A percentile compares a stretch with the other conserved stretches of the same genome.
Evolutionary conservation across 2,888 invertebrate species (phyloP).

Genomic region (Andrena praecox): DNA sequence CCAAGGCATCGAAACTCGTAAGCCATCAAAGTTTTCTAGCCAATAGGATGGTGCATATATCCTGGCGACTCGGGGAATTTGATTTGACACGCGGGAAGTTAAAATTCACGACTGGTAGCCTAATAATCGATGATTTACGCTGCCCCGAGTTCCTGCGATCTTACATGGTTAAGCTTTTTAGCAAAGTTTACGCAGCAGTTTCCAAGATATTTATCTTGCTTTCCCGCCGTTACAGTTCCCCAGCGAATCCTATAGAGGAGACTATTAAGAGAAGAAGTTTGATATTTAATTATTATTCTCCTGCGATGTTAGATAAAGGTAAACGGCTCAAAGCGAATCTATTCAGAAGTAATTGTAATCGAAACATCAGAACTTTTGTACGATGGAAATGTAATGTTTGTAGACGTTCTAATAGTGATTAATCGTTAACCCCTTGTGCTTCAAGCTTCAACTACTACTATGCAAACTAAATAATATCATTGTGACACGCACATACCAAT

Average conservation of each 20-base stretch:
- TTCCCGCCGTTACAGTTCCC: neutral
- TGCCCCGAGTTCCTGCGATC: neutral
- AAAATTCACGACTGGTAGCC: neutral
- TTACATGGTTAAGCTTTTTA: conserved; percentile 5
- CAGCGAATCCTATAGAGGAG: neutral
- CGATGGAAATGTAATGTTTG: too few species aligned
- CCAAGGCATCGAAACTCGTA: too few species aligned
- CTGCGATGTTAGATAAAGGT: neutral
- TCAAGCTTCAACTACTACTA: too few species aligned
- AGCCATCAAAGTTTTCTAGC: too few species aligned
- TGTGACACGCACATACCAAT: too few species aligned
- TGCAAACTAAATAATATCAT: too few species aligned
- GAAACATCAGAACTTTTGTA: too few species aligned
- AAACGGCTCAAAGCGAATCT: too few species aligned
- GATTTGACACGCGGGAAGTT: conserved; percentile 1
- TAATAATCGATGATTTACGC: conserved; percentile 2
- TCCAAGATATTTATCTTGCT: conserved; percentile 10
- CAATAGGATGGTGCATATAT: neutral
- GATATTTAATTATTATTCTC: neutral
- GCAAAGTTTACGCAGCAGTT: conserved; percentile 1
- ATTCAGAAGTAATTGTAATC: too few species aligned
- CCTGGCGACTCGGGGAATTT: neutral
- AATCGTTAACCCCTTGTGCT: too few species aligned
- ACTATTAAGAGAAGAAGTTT: neutral
- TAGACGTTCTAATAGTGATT: too few species aligned